Base-by-base conservation (phyloP, 2,797 vertebrate genomes). In the Anas bahamensis region DNA sequence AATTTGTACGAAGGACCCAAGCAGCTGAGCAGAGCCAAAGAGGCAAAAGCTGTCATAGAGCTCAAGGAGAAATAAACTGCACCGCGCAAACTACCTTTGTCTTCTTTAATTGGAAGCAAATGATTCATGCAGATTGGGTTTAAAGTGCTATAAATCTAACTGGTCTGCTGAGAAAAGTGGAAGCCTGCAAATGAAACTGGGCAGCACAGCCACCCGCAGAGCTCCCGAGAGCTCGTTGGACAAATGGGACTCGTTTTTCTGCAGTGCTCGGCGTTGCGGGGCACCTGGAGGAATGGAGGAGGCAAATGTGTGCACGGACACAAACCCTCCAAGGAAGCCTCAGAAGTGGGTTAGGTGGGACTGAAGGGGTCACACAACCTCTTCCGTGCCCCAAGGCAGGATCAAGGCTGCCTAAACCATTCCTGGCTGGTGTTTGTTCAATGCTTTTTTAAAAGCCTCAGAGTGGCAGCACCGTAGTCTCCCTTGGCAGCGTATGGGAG, bases 31-130 rank as follows among this genome's bases (percentile, higher is more conserved):
- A 37, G 26, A 85, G 24, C 41, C 76, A 2, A n/a, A 21, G 23
- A 1, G 35, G 53, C 50, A 61, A 29, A 78, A 73, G 71, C 75
- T 53, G 66, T 69, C 52, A 14, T 31, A 3, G 12, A 33, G 88
- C 61, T 73, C 64, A 63, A 42, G 56, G 61, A 56, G 41, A 35
- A 78, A 56, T 35, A 35, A 78, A 55, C 39, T 64, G 63, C n/a
- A 3, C 35, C 21, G 46, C 59, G 23, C 78, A 91, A 83, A 72
- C 60, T 75, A 31, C 63, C 74, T 75, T 68, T 57, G 83, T 88
- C 83, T 52, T 69, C 68, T 13, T 63, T 89, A 74, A 91, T 87
- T 90, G 64, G 83, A 53, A 88, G 80, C 89, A 78, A 86, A 79
- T 28, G 63, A 70, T 46, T 53, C 55, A 13, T 64, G 48, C 37